Evolutionary conservation across 2,888 invertebrate species (phyloP).

Genomic region (Spilarctia lutea): DNA sequence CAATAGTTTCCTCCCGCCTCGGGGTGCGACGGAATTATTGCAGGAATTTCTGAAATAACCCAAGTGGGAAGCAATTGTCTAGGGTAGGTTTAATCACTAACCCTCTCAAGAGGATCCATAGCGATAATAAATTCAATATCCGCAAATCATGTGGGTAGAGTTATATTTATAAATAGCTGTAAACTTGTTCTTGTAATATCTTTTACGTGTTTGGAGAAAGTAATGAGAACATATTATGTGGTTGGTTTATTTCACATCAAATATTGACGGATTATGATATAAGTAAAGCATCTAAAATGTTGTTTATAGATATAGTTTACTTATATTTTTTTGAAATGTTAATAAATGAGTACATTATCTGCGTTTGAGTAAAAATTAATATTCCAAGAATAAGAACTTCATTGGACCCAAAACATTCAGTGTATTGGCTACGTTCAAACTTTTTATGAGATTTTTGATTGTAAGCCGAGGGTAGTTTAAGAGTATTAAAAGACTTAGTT

Average conservation of each 20-base stretch:
- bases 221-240: conserved; percentile 11
- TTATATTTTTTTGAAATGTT: not conserved
- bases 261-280: not conserved
- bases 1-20: conserved; percentile 39
- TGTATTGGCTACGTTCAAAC: not conserved
- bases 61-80: conserved; percentile 66
- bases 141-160: conserved; percentile 65
- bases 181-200: conserved; percentile 24
- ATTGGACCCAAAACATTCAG: not conserved
- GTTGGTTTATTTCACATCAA: not conserved
- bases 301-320: not conserved
- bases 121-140: conserved; percentile 77
- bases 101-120: conserved; percentile 67
- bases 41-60: conserved; percentile 61
- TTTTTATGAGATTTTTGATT: not conserved
- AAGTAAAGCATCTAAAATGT: not conserved
- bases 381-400: not conserved
- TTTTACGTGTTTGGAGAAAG: conserved; percentile 23
- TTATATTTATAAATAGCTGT: conserved; percentile 44
- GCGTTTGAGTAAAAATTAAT: not conserved
- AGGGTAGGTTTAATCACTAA: conserved; percentile 72
- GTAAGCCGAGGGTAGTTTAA: not conserved
- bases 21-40: conserved; percentile 50
- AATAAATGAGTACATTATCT: not conserved
- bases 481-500: not conserved